Percentiles rank a stretch among this genome's conserved stretches.
Evolutionary conservation across 1,140 invertebrate genomes (phyloP).

Genomic region (Hylaeus anthracinus): DNA sequence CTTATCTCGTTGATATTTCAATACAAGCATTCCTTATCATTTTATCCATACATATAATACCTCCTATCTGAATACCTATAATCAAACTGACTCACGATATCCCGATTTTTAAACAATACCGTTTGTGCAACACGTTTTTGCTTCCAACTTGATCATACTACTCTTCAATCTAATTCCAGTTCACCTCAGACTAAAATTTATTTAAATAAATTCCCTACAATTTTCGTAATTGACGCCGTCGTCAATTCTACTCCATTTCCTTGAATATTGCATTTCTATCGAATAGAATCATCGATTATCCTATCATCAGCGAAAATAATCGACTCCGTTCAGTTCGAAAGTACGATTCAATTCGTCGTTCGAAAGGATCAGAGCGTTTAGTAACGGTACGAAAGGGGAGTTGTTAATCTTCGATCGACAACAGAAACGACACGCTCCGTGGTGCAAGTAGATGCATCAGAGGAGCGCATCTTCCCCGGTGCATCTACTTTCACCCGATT

Average conservation of each 20-base stretch:
- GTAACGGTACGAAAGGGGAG: background rate
- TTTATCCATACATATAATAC: background rate
- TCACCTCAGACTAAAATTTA: too few relatives aligned
- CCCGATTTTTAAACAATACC: background rate
- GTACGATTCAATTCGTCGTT: constrained; percentile 11
- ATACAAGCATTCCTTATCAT: background rate
- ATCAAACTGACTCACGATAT: constrained; percentile 3
- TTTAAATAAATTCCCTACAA: too few relatives aligned
- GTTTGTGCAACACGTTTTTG: too few relatives aligned
- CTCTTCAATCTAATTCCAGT: too few relatives aligned
- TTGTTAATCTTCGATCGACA: constrained; percentile 52
- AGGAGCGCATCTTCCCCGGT: constrained; percentile 19
- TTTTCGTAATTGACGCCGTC: too few relatives aligned
- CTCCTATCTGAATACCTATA: background rate
- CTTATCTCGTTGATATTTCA: background rate
- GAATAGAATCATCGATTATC: too few relatives aligned
- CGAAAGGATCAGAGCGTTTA: background rate
- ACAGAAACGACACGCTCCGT: constrained; percentile 33
- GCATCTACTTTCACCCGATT: constrained; percentile 60
- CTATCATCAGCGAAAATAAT: background rate
- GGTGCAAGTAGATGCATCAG: constrained; percentile 41
- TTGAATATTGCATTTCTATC: too few relatives aligned
- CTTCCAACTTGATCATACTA: too few relatives aligned
- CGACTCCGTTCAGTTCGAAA: constrained; percentile 1
- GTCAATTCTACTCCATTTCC: too few relatives aligned